These are phyloP conservation scores for Mesorhabditis sp. DNA, from an alignment of 2,888 invertebrate genomes.

Conservation along the genomic window DNA sequence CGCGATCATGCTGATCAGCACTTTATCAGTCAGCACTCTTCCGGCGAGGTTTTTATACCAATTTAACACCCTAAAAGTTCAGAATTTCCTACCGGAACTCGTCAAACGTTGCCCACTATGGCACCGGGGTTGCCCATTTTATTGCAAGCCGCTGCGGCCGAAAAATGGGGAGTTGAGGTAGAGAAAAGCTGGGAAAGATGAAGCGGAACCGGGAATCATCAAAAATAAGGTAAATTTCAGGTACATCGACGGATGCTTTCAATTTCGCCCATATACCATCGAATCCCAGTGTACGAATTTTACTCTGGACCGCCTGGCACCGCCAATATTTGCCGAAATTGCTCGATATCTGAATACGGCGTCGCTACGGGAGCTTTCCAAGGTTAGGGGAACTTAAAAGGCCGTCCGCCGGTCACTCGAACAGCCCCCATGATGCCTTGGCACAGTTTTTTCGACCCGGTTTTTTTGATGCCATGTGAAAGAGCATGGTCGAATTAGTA, in stretches of 20 bases:
- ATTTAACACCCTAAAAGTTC: neutral
- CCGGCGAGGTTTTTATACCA: neutral
- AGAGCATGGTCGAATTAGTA: no score
- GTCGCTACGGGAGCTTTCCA: neutral
- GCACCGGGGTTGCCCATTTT: slow-evolving; percentile 5
- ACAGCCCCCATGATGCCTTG: no score
- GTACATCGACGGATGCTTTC: neutral
- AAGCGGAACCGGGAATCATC: neutral
- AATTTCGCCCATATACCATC: neutral
- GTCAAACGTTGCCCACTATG: neutral
- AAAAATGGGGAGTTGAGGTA: neutral
- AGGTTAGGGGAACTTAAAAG: neutral
- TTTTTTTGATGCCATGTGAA: no score
- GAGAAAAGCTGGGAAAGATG: neutral
- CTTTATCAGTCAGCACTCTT: neutral
- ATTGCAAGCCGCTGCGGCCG: neutral
- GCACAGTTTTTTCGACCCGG: no score
- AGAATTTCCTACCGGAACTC: neutral
- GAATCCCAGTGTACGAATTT: neutral
- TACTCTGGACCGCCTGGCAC: neutral
- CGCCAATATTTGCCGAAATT: neutral
- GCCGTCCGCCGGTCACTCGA: no score
- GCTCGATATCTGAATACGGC: neutral
- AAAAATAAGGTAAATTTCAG: neutral
- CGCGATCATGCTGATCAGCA: neutral